Evolutionary conservation across 2,113 vertebrate species (phyloP).

Genomic region (Laterallus jamaicensis): DNA sequence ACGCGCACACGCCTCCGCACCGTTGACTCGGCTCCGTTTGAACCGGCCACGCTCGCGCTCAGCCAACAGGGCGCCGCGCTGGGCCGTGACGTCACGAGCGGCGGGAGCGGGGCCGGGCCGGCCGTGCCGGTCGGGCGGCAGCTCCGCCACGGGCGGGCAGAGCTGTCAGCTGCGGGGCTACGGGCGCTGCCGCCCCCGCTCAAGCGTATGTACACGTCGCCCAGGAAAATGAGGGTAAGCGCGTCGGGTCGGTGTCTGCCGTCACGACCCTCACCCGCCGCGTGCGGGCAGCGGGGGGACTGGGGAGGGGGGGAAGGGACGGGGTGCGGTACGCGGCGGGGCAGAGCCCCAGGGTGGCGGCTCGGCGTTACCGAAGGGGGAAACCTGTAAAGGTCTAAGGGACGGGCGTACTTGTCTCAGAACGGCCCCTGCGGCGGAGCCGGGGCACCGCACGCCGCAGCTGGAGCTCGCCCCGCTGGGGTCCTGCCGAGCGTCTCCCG

Average conservation of each 20-base stretch:
- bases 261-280: no score
- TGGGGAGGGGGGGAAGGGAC: no score
- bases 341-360: not conserved
- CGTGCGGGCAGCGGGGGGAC: not conserved
- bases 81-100: conserved; percentile 35
- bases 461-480: not conserved
- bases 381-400: not conserved
- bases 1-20: not conserved
- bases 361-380: no score
- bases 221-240: conserved; percentile 61
- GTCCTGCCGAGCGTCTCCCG: not conserved
- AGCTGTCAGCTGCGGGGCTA: not conserved
- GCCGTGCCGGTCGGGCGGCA: not conserved
- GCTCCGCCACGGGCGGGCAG: not conserved
- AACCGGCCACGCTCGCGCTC: conserved; percentile 27
- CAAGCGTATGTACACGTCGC: not conserved
- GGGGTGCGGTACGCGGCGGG: not conserved
- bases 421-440: not conserved
- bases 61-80: conserved; percentile 23
- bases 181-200: not conserved
- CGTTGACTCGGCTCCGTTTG: conserved; percentile 20
- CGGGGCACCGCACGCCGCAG: not conserved
- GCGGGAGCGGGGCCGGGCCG: not conserved
- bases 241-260: not conserved
- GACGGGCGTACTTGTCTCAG: not conserved